Evolutionary conservation across 2,888 invertebrate species (phyloP).

Genomic region (Trichopria drosophilae): DNA sequence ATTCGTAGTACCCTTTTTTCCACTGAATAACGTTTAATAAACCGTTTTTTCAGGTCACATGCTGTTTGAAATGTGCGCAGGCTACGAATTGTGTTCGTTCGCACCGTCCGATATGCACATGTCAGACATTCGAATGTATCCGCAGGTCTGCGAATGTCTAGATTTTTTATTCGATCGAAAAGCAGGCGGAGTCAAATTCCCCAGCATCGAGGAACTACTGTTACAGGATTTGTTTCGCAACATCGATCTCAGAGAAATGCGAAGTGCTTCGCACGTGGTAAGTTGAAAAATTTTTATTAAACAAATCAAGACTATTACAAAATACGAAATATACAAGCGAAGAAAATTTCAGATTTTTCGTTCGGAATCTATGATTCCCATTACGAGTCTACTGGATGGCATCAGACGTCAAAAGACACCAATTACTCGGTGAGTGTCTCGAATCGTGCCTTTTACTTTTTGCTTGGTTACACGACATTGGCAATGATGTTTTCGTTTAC

Average conservation of each 20-base stretch:
- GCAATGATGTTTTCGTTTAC: conserved; percentile 32
- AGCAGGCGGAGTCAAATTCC: conserved; percentile 67
- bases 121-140: conserved; percentile 70
- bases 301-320: neutral
- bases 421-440: conserved; percentile 45
- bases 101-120: conserved; percentile 75
- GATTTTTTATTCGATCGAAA: conserved; percentile 72
- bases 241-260: conserved; percentile 85
- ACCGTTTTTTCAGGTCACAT: conserved; percentile 65
- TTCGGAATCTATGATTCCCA: conserved; percentile 52
- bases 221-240: conserved; percentile 84
- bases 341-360: conserved; percentile 55
- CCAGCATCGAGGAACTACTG: conserved; percentile 77
- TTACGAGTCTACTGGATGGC: conserved; percentile 51
- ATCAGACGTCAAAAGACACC: conserved; percentile 49
- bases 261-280: conserved; percentile 79
- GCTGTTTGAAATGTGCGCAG: conserved; percentile 90
- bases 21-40: too few relatives aligned
- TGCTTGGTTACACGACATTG: neutral
- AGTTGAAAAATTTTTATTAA: conserved; percentile 42
- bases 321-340: neutral
- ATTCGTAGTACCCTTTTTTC: neutral
- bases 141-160: conserved; percentile 76
- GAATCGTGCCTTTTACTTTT: neutral
- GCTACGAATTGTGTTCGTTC: conserved; percentile 76